Percentiles rank a stretch among this genome's conserved stretches.
These are phyloP conservation scores for Sebastes iracundus DNA, from an alignment of 2,797 vertebrate species.

Conservation along the genomic window DNA sequence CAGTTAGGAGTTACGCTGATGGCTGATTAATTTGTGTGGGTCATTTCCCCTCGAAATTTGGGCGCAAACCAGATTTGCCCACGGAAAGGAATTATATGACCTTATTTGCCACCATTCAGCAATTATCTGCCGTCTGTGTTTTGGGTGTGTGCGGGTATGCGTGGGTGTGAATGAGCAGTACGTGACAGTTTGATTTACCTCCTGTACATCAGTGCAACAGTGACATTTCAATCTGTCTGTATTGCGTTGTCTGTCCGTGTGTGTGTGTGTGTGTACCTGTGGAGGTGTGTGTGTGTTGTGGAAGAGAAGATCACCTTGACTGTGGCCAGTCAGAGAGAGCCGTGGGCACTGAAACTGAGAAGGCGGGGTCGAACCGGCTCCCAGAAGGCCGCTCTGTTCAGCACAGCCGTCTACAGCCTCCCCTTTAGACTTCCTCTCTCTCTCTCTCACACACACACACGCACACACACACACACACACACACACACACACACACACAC, in stretches of 20 bases:
- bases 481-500: constrained; percentile 26
- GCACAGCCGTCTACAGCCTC: constrained; percentile 67
- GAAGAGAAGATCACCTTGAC: constrained; percentile 83
- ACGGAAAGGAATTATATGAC: constrained; percentile 47
- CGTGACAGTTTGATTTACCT: constrained; percentile 23
- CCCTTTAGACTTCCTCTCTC: constrained; percentile 41
- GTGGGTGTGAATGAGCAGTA: constrained; percentile 22
- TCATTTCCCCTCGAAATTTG: constrained; percentile 44
- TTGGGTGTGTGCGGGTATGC: constrained; percentile 6
- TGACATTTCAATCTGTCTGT: constrained; percentile 48
- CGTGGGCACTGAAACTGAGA: constrained; percentile 80
- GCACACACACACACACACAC: constrained; percentile 18
- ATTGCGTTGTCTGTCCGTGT: constrained; percentile 12
- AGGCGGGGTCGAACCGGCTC: constrained; percentile 74
- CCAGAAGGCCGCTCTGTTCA: constrained; percentile 79
- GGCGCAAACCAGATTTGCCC: constrained; percentile 40
- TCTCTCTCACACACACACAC: constrained; percentile 23
- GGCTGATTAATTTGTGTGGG: constrained; percentile 61
- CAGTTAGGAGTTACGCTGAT: constrained; percentile 50
- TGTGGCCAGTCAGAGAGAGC: constrained; percentile 81
- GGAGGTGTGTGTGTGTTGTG: constrained; percentile 52
- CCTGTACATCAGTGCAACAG: constrained; percentile 21
- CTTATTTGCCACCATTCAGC: constrained; percentile 38
- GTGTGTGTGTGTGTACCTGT: neutral
- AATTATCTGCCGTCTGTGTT: constrained; percentile 25